Evolutionary conservation across 1,140 invertebrate genomes (phyloP).

Genomic region (Solenopsis fugax): DNA sequence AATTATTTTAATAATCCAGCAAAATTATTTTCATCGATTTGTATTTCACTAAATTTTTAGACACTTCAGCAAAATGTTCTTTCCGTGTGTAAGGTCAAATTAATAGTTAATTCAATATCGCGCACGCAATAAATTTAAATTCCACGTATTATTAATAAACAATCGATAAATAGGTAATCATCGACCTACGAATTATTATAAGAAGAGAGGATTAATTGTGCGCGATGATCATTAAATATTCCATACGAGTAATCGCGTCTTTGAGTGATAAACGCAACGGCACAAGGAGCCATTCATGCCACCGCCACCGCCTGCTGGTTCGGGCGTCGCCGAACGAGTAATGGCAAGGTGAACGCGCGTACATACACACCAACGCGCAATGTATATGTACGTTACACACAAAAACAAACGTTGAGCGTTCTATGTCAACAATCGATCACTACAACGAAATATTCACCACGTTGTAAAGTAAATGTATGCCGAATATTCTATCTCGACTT

Average conservation of each 20-base stretch:
- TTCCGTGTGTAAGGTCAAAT: neutral
- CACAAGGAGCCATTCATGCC: neutral
- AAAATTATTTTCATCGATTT: no score
- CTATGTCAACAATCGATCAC: constrained; percentile 11
- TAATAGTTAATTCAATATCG: neutral
- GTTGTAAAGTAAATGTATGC: neutral
- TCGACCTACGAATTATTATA: neutral
- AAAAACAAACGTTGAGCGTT: neutral
- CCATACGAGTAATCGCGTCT: neutral
- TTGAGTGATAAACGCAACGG: neutral
- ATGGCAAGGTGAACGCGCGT: no score
- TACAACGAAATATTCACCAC: constrained; percentile 1
- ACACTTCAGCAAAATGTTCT: no score
- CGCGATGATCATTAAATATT: neutral
- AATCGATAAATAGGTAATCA: neutral
- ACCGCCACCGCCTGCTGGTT: neutral
- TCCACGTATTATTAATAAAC: neutral
- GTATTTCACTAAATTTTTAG: no score
- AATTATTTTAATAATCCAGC: no score
- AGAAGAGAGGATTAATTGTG: neutral
- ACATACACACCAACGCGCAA: no score
- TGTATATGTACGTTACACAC: neutral
- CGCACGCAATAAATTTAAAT: neutral
- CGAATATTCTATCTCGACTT: neutral
- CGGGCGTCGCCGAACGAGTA: neutral